Conservation (phyloP, 2,888 invertebrate species). For the Auanema freiburgensis region DNA sequence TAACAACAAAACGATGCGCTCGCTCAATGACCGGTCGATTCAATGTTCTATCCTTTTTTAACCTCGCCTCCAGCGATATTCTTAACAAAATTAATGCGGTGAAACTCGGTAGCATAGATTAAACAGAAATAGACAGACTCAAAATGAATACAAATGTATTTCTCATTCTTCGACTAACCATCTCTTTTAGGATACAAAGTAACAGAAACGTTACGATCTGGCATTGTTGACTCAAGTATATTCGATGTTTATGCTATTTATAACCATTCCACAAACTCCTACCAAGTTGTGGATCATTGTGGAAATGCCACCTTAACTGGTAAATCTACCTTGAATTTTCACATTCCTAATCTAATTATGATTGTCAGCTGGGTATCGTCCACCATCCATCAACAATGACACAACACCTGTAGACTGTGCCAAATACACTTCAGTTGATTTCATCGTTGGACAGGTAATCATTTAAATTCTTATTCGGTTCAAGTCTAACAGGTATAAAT, state of each 20-base stretch:
- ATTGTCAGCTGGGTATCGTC: conserved; percentile 31
- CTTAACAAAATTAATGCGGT: no score
- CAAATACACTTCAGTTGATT: conserved; percentile 46
- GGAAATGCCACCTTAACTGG: conserved; percentile 29
- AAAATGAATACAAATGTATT: no score
- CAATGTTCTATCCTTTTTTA: no score
- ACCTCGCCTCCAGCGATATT: no score
- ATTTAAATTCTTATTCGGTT: background rate
- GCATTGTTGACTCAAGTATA: conserved; percentile 84
- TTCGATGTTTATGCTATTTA: conserved; percentile 72
- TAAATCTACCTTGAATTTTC: no score
- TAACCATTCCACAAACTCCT: conserved; percentile 32
- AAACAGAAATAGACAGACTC: no score
- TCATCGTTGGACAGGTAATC: conserved; percentile 37
- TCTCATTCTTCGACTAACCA: background rate
- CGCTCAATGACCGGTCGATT: no score
- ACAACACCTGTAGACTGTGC: conserved; percentile 39
- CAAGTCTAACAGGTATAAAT: conserved; percentile 1
- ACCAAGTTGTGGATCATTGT: conserved; percentile 37
- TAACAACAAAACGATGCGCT: no score
- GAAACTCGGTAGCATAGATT: no score
- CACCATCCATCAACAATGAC: conserved; percentile 29
- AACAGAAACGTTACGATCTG: conserved; percentile 96
- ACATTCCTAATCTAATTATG: no score
- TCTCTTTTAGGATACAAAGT: conserved; percentile 76